A percentile compares a stretch with the other conserved stretches of the same genome.
phyloP scores from a whole-genome alignment of 2,888 invertebrate species.

The Malachius bipustulatus region DNA sequence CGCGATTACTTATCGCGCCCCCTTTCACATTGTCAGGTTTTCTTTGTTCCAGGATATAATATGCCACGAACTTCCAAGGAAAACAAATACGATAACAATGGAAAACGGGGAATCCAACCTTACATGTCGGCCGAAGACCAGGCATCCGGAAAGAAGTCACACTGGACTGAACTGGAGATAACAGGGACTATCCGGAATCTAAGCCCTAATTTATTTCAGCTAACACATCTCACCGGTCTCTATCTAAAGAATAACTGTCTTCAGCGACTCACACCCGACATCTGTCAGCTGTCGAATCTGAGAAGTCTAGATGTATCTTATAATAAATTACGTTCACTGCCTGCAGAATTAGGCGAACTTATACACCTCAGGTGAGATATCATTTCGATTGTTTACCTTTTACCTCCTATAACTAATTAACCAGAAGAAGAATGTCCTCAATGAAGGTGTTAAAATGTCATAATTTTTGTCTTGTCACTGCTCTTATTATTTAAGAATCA shows the following conservation, averaged over 20 bases:
- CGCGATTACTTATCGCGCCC: too few species aligned
- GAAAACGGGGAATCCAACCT: conserved; percentile 66
- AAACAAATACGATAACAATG: conserved; percentile 63
- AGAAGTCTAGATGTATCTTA: conserved; percentile 84
- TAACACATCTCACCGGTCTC: conserved; percentile 84
- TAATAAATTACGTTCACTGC: conserved; percentile 89
- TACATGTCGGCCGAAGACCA: conserved; percentile 90
- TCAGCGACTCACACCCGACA: conserved; percentile 82
- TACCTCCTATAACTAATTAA: too few species aligned
- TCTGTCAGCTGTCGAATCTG: conserved; percentile 71
- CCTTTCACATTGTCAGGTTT: too few species aligned
- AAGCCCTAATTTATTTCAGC: conserved; percentile 82
- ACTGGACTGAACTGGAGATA: conserved; percentile 67
- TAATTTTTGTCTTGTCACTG: too few species aligned
- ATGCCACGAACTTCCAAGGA: conserved; percentile 60
- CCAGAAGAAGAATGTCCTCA: too few species aligned
- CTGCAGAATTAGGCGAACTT: conserved; percentile 93
- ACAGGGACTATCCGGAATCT: conserved; percentile 91
- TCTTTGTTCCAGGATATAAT: conserved; percentile 38
- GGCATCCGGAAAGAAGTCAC: conserved; percentile 82
- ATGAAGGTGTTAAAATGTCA: too few species aligned
- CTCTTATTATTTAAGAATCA: too few species aligned
- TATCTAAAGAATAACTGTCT: conserved; percentile 95
- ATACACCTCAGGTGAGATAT: conserved; percentile 72
- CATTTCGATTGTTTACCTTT: too few species aligned